These are phyloP conservation scores for Eriosoma lanigerum DNA, from an alignment of 1,140 invertebrate genomes.

Conservation along the genomic window DNA sequence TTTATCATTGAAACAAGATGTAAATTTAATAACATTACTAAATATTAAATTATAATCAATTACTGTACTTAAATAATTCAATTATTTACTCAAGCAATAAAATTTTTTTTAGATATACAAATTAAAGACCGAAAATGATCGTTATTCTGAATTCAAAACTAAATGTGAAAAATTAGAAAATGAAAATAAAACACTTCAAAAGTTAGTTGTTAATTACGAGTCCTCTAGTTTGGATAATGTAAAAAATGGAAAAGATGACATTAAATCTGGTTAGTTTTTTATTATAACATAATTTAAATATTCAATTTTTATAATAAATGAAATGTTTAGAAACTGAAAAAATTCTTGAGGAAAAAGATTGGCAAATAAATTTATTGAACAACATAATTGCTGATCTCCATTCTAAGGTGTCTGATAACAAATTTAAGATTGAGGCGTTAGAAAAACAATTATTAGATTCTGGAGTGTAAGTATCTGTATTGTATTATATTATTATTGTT, in stretches of 20 bases:
- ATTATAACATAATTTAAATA: too few relatives aligned
- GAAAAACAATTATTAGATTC: conserved; percentile 39
- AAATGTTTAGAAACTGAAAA: conserved; percentile 32
- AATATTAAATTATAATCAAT: not conserved
- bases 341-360: conserved; percentile 46
- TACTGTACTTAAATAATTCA: not conserved
- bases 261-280: conserved; percentile 27
- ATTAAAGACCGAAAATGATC: conserved; percentile 35
- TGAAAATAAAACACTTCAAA: conserved; percentile 40
- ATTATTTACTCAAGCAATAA: not conserved
- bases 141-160: conserved; percentile 10
- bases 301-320: too few relatives aligned
- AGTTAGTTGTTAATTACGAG: conserved; percentile 25
- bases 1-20: conserved; percentile 36
- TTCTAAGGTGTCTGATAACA: conserved; percentile 37
- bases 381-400: conserved; percentile 42
- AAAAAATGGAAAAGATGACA: not conserved
- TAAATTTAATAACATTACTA: conserved; percentile 8
- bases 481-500: not conserved
- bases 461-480: conserved; percentile 24
- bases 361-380: conserved; percentile 47
- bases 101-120: conserved; percentile 5
- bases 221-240: not conserved
- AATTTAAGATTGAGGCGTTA: conserved; percentile 36
- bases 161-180: conserved; percentile 37